phyloP scores from a whole-genome alignment of 2,888 invertebrate genomes.

The Trachelus stipa region DNA sequence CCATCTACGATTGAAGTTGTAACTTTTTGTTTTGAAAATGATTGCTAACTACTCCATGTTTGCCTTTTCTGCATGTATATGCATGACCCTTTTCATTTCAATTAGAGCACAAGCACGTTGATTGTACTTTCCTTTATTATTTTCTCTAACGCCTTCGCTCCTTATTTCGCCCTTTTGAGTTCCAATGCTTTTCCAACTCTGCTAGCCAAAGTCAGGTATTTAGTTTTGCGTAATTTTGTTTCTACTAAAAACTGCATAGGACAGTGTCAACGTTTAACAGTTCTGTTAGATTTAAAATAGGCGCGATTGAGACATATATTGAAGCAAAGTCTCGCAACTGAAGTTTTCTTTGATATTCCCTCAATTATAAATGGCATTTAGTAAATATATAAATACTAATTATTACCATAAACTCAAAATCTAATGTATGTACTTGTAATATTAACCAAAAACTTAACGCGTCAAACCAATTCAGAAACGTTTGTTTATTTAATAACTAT shows the following conservation, averaged over 20 bases:
- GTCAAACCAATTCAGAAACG: too few relatives aligned
- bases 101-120: too few relatives aligned
- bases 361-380: background rate
- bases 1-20: too few relatives aligned
- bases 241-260: background rate
- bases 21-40: too few relatives aligned
- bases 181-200: background rate
- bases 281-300: background rate
- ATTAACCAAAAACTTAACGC: too few relatives aligned
- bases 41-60: too few relatives aligned
- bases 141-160: background rate
- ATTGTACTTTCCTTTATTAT: background rate
- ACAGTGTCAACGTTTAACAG: background rate
- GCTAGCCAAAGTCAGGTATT: background rate
- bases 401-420: background rate
- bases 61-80: too few relatives aligned
- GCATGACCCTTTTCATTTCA: too few relatives aligned
- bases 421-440: too few relatives aligned
- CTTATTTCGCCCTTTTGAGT: background rate
- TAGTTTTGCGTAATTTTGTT: background rate
- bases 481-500: too few relatives aligned
- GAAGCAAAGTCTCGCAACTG: background rate
- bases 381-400: background rate
- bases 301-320: background rate
- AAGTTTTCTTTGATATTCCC: background rate